Evolutionary conservation across 1,140 invertebrate species (phyloP).

Genomic region (Bombyx mandarina): DNA sequence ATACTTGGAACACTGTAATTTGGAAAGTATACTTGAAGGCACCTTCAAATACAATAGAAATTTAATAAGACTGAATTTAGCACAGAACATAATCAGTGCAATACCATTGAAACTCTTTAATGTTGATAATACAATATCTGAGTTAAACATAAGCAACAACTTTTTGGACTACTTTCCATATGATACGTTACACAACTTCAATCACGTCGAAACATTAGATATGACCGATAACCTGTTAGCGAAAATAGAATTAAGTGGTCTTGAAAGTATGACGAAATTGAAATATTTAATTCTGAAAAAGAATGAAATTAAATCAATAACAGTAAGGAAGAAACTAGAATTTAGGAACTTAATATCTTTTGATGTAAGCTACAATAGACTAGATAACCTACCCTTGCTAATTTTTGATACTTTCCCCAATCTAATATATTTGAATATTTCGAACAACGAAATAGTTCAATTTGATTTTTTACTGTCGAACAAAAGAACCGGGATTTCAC

Average conservation of each 20-base stretch:
- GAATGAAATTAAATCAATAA: slow-evolving; percentile 57
- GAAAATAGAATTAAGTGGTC: slow-evolving; percentile 52
- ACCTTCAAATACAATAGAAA: slow-evolving; percentile 56
- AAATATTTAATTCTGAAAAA: slow-evolving; percentile 56
- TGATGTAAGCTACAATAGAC: slow-evolving; percentile 56
- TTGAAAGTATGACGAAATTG: slow-evolving; percentile 48
- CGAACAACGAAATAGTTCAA: slow-evolving; percentile 47
- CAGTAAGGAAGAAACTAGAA: slow-evolving; percentile 42
- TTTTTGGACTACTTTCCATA: slow-evolving; percentile 58
- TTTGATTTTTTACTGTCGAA: slow-evolving; percentile 50
- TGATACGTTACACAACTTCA: slow-evolving; percentile 51
- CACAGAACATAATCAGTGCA: slow-evolving; percentile 58
- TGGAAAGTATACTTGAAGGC: slow-evolving; percentile 53
- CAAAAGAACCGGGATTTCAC: slow-evolving; percentile 34
- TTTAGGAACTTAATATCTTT: slow-evolving; percentile 41
- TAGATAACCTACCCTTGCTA: slow-evolving; percentile 42
- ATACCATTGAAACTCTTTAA: slow-evolving; percentile 45
- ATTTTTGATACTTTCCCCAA: slow-evolving; percentile 58
- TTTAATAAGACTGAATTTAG: slow-evolving; percentile 51
- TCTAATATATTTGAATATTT: slow-evolving; percentile 57
- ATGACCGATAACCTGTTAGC: slow-evolving; percentile 56
- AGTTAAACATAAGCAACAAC: slow-evolving; percentile 62
- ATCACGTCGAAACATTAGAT: slow-evolving; percentile 50
- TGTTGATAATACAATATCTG: slow-evolving; percentile 40
- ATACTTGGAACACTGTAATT: slow-evolving; percentile 58